These are phyloP conservation scores for Heterodera filipjevi DNA, from an alignment of 2,888 invertebrate genomes.

Conservation along the genomic window DNA sequence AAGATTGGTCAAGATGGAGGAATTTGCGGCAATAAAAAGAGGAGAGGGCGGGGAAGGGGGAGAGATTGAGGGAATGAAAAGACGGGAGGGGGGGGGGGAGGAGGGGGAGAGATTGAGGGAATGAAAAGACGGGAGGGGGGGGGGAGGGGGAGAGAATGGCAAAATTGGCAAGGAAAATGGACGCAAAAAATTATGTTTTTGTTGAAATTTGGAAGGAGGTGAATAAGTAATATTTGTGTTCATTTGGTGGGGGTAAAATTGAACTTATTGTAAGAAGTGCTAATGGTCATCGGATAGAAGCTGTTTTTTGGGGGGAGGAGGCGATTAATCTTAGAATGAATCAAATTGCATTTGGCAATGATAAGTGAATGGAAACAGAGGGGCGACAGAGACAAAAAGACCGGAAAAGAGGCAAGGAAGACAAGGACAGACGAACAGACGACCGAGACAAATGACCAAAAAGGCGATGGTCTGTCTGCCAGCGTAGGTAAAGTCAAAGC, in stretches of 20 bases:
- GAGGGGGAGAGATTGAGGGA: neutral
- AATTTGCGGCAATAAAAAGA: constrained; percentile 3
- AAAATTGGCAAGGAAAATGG: neutral
- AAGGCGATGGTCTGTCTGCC: no score
- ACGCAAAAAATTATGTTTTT: neutral
- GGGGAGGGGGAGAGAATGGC: neutral
- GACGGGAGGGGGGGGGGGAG: neutral
- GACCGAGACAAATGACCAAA: no score
- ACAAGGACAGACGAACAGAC: no score
- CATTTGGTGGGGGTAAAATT: neutral
- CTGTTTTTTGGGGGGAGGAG: neutral
- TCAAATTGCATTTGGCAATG: no score
- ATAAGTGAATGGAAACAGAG: no score
- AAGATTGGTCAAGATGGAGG: neutral
- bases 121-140: neutral
- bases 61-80: neutral
- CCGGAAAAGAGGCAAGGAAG: no score
- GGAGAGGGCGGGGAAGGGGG: neutral
- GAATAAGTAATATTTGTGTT: neutral
- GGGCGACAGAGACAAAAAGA: no score
- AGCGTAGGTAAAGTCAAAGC: no score
- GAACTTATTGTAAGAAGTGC: neutral
- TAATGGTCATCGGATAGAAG: neutral
- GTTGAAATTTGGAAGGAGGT: neutral
- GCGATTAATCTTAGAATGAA: no score